phyloP scores from a whole-genome alignment of 2,113 vertebrate genomes.

The Ochotona princeps region DNA sequence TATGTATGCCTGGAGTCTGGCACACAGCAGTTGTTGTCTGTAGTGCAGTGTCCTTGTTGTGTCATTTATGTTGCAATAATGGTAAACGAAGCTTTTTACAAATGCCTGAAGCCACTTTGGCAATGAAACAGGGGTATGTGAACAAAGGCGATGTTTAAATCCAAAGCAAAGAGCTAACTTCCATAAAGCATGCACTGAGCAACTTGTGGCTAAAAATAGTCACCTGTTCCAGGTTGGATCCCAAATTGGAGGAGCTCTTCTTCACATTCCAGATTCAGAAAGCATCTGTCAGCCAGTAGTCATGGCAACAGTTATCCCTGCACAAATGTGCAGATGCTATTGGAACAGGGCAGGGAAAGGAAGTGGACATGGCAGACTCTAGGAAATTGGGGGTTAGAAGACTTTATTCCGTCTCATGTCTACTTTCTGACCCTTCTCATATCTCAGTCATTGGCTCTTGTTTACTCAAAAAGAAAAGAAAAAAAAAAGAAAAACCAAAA shows the following conservation, averaged over 20 bases:
- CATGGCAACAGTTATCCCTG: slow-evolving; percentile 71
- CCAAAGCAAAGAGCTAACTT: slow-evolving; percentile 37
- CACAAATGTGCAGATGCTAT: slow-evolving; percentile 60
- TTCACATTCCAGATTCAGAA: slow-evolving; percentile 69
- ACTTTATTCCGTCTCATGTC: slow-evolving; percentile 20
- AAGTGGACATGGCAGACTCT: slow-evolving; percentile 43
- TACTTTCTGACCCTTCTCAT: not conserved
- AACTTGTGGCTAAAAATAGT: slow-evolving; percentile 73
- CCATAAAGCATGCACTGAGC: slow-evolving; percentile 33
- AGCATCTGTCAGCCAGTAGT: slow-evolving; percentile 59
- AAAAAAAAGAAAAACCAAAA: not conserved
- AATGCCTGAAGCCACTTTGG: not conserved
- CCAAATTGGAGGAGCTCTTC: slow-evolving; percentile 69
- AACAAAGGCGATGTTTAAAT: slow-evolving; percentile 41
- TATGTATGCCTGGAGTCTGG: not conserved
- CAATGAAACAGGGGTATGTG: not conserved
- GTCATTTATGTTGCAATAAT: not conserved
- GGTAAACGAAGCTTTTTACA: not conserved
- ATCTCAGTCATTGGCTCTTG: not conserved
- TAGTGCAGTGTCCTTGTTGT: not conserved
- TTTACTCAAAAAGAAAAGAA: not conserved
- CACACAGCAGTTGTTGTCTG: not conserved
- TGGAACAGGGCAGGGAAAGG: slow-evolving; percentile 17
- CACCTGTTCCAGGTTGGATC: slow-evolving; percentile 72
- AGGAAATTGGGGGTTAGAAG: not conserved